These are phyloP conservation scores for Phaenicophaeus curvirostris DNA, from an alignment of 2,797 vertebrate species.

Conservation along the genomic window DNA sequence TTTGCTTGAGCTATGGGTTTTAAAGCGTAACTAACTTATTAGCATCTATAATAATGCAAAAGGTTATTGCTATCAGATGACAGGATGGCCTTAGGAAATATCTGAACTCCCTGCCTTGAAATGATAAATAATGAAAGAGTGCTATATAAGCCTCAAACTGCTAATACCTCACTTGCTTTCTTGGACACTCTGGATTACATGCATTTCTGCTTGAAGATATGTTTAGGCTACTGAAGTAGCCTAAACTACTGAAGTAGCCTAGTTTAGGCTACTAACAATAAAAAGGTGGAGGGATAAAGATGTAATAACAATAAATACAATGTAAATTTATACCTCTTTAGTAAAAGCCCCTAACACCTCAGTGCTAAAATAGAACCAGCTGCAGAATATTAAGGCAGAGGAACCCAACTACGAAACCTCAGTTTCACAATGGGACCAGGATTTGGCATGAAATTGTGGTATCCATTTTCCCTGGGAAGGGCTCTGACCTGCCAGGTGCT, in stretches of 20 bases:
- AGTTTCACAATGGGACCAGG: background rate
- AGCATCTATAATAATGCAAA: background rate
- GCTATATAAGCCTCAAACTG: background rate
- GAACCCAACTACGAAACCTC: background rate
- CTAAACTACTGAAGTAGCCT: background rate
- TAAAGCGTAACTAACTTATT: background rate
- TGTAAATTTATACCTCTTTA: background rate
- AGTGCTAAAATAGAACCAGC: background rate
- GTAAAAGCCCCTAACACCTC: background rate
- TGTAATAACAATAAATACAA: background rate
- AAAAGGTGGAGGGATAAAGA: background rate
- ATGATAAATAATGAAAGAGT: background rate
- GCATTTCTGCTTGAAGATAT: background rate
- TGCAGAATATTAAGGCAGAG: background rate
- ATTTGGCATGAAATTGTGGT: background rate
- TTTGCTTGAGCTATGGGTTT: background rate
- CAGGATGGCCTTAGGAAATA: background rate
- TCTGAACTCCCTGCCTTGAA: background rate
- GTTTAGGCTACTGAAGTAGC: background rate
- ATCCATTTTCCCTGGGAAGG: background rate
- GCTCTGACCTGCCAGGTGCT: background rate
- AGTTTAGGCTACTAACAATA: background rate
- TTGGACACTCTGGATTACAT: background rate
- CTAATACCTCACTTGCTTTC: background rate
- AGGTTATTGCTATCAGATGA: background rate